Evolutionary conservation across 2,888 invertebrate species (phyloP).

Genomic region (Rhagium mordax): DNA sequence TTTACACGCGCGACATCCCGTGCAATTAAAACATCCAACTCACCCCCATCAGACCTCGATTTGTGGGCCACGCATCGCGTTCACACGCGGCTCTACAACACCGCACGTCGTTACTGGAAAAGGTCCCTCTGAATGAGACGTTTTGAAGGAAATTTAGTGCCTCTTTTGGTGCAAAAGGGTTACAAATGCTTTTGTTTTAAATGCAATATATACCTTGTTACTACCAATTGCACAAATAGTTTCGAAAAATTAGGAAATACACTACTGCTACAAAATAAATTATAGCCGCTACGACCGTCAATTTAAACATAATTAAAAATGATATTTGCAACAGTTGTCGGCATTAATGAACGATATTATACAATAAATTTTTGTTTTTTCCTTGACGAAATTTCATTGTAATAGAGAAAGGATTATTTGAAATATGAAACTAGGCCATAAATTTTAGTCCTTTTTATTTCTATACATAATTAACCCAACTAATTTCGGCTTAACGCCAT

Average conservation of each 20-base stretch:
- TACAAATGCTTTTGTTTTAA: not conserved
- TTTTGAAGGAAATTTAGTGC: conserved; percentile 7
- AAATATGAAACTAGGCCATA: no score
- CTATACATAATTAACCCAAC: no score
- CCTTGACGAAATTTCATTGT: no score
- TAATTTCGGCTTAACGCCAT: no score
- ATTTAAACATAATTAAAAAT: not conserved
- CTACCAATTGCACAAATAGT: not conserved
- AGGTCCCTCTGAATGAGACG: conserved; percentile 5
- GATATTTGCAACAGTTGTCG: no score
- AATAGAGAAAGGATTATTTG: no score
- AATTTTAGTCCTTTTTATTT: no score
- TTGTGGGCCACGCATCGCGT: conserved; percentile 48
- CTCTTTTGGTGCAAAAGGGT: conserved; percentile 10
- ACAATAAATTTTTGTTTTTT: no score
- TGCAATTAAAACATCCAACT: conserved; percentile 64
- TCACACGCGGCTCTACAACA: conserved; percentile 34
- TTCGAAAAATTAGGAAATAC: not conserved
- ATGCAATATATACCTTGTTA: not conserved
- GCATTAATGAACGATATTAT: no score
- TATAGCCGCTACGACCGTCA: not conserved
- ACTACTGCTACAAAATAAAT: not conserved
- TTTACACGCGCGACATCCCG: conserved; percentile 64
- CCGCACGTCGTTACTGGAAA: conserved; percentile 9
- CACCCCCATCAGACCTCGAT: conserved; percentile 49